Conservation (phyloP, 2,113 vertebrate species). For the Propithecus coquereli region DNA sequence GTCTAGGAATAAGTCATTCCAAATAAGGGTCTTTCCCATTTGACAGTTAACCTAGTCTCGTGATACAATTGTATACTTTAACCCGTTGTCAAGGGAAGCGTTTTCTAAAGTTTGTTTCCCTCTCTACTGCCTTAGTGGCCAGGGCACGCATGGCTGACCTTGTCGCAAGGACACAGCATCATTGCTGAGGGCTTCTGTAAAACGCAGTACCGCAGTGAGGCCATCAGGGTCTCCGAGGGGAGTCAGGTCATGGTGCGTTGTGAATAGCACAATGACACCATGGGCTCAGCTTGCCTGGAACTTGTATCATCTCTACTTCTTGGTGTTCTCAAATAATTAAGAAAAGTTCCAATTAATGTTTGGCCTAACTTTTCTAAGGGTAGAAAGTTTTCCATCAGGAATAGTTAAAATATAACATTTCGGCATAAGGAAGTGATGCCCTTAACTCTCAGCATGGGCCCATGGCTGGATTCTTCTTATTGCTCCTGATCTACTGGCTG, state of each 20-base stretch:
- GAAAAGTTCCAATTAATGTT: not conserved
- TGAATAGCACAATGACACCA: not conserved
- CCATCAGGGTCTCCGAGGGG: not conserved
- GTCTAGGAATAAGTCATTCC: not conserved
- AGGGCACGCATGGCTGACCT: not conserved
- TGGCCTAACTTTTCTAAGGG: not conserved
- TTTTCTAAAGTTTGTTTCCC: not conserved
- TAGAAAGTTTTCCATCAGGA: not conserved
- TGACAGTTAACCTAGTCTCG: not conserved
- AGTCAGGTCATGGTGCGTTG: not conserved
- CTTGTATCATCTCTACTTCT: not conserved
- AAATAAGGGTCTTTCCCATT: not conserved
- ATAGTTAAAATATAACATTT: conserved; percentile 5
- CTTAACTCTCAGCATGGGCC: not conserved
- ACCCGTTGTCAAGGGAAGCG: not conserved
- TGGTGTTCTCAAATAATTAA: not conserved
- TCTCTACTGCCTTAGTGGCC: not conserved
- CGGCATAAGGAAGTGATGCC: not conserved
- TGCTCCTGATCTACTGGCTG: not conserved
- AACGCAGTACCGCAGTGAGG: not conserved
- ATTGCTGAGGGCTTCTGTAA: not conserved
- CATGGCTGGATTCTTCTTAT: not conserved
- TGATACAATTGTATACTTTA: not conserved
- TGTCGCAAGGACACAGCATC: not conserved
- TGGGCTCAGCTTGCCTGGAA: conserved; percentile 12